These are phyloP conservation scores for Lucinisca nassula DNA, from an alignment of 2,888 invertebrate species.

Conservation along the genomic window DNA sequence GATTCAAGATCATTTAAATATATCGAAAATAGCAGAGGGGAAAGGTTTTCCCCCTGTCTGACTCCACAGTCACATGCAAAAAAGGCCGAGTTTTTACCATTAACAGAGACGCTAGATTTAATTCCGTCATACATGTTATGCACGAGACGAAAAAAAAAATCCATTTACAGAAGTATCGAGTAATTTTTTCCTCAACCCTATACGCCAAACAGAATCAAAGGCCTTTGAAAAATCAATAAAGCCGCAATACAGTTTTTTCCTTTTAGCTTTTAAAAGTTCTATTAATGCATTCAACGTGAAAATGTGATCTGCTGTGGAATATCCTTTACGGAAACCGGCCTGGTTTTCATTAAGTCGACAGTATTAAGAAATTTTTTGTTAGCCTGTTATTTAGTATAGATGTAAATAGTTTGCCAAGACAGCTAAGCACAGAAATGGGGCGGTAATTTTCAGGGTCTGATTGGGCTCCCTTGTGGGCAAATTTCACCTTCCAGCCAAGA, in stretches of 20 bases:
- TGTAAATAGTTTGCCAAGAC: too few species aligned
- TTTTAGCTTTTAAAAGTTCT: neutral
- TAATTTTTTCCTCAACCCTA: neutral
- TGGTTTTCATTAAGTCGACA: neutral
- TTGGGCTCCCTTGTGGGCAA: too few species aligned
- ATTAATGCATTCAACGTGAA: neutral
- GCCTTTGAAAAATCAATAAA: neutral
- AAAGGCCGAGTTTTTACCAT: neutral
- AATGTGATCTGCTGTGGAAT: neutral
- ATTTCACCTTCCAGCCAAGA: too few species aligned
- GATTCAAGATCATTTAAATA: neutral
- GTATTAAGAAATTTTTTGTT: too few species aligned
- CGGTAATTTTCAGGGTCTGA: too few species aligned
- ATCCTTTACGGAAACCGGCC: neutral
- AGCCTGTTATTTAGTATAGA: too few species aligned
- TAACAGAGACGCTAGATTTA: neutral
- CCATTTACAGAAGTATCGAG: neutral
- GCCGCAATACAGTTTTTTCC: neutral
- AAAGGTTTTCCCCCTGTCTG: neutral
- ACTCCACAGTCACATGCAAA: neutral
- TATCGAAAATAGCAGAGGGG: neutral
- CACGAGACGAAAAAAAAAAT: neutral
- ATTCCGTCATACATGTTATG: neutral
- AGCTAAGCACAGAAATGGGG: too few species aligned
- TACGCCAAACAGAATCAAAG: neutral